A percentile compares a stretch with the other conserved stretches of the same genome.
These are phyloP conservation scores for Hyposoter didymator DNA, from an alignment of 2,888 invertebrate species.

Conservation along the genomic window DNA sequence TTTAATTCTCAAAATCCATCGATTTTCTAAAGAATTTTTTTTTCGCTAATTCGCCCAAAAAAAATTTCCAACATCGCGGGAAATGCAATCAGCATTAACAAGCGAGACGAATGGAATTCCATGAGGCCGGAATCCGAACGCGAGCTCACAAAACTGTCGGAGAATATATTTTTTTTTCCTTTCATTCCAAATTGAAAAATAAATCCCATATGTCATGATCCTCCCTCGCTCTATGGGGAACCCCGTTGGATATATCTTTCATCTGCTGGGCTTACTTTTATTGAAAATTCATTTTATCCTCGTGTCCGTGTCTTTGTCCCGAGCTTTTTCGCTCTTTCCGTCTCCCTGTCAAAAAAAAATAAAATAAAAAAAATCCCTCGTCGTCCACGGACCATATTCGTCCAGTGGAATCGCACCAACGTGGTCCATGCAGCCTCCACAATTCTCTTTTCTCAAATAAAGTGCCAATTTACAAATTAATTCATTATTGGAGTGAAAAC, in stretches of 20 bases:
- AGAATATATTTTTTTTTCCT: slow-evolving; percentile 23
- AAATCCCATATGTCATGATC: slow-evolving; percentile 66
- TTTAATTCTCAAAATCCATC: background rate
- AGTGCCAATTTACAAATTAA: background rate
- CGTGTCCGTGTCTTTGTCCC: background rate
- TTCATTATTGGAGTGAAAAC: background rate
- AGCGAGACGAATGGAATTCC: background rate
- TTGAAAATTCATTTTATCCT: slow-evolving; percentile 72
- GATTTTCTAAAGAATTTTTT: background rate
- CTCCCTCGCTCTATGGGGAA: slow-evolving; percentile 48
- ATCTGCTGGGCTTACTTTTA: slow-evolving; percentile 68
- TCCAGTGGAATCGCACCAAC: slow-evolving; percentile 52
- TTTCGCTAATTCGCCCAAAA: background rate
- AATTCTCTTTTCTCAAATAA: slow-evolving; percentile 10
- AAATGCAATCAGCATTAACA: background rate
- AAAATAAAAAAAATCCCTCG: background rate
- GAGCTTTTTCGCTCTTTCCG: background rate
- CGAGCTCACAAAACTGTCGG: slow-evolving; percentile 14
- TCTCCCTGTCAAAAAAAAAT: background rate
- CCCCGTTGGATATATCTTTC: slow-evolving; percentile 53
- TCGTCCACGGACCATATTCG: slow-evolving; percentile 32
- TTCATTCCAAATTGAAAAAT: slow-evolving; percentile 69
- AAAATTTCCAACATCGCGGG: background rate
- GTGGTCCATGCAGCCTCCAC: slow-evolving; percentile 53
- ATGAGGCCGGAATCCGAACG: slow-evolving; percentile 22